These are phyloP conservation scores for Ammospiza nelsoni DNA, from an alignment of 2,113 vertebrate species.

Conservation along the genomic window DNA sequence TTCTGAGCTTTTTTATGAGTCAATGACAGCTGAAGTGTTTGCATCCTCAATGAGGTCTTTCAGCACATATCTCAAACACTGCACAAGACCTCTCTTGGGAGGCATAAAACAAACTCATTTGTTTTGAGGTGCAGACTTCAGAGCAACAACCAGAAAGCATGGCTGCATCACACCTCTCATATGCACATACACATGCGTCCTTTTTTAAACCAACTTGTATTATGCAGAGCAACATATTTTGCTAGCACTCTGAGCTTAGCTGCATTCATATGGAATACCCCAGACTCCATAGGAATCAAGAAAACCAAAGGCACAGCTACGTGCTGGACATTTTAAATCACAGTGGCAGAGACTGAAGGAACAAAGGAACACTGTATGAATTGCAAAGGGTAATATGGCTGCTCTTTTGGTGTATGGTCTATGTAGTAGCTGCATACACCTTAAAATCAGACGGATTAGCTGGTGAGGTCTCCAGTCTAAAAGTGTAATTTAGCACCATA, in stretches of 20 bases:
- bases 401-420: neutral
- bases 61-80: constrained; percentile 39
- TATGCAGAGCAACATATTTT: neutral
- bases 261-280: neutral
- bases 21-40: constrained; percentile 68
- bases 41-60: constrained; percentile 63
- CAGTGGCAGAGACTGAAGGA: neutral
- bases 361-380: neutral
- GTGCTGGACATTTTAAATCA: neutral
- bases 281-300: neutral
- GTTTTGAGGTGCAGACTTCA: neutral
- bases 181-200: neutral
- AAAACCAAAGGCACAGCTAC: neutral
- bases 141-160: neutral
- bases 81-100: constrained; percentile 8
- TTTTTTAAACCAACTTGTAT: neutral
- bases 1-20: constrained; percentile 60
- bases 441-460: neutral
- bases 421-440: neutral
- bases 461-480: neutral
- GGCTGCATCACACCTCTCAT: neutral
- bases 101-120: neutral
- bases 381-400: neutral
- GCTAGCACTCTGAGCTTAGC: neutral
- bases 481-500: neutral